Percentiles rank a stretch among this genome's conserved stretches.
Conservation (phyloP, 1,140 invertebrate genomes). For the Mactra quadrangularis region DNA sequence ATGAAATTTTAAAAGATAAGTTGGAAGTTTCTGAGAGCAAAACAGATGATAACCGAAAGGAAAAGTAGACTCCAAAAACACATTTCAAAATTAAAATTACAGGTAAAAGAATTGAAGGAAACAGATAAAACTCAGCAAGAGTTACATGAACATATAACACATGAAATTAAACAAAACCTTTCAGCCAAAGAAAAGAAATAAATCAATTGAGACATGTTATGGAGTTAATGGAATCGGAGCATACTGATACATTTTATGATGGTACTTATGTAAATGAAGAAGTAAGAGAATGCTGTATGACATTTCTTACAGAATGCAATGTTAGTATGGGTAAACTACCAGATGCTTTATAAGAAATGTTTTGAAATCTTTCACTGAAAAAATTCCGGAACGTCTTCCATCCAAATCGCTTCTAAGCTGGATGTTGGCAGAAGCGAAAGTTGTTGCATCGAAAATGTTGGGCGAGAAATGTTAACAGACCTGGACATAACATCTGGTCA, state of each 20-base stretch:
- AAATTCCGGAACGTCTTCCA: slow-evolving; percentile 16
- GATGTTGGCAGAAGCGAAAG: neutral
- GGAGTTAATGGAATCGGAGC: neutral
- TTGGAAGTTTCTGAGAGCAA: neutral
- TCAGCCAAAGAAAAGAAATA: neutral
- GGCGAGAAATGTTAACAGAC: neutral
- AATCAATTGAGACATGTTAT: neutral
- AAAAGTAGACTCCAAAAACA: neutral
- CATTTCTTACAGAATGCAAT: neutral
- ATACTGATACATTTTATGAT: neutral
- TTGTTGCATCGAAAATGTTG: neutral
- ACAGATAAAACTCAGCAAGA: neutral
- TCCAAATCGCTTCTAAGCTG: slow-evolving; percentile 16
- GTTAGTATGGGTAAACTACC: slow-evolving; percentile 12
- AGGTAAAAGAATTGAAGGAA: neutral
- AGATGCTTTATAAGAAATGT: neutral
- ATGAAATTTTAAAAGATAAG: neutral
- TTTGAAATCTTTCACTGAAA: neutral
- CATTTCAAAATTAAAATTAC: neutral
- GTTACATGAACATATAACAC: neutral
- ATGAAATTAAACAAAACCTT: neutral
- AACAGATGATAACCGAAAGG: no score
- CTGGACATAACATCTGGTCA: neutral
- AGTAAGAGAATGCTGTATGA: slow-evolving; percentile 8
- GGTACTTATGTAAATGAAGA: slow-evolving; percentile 9